Evolutionary conservation across 2,888 invertebrate species (phyloP).

Genomic region (Orthonychiurus folsomi): DNA sequence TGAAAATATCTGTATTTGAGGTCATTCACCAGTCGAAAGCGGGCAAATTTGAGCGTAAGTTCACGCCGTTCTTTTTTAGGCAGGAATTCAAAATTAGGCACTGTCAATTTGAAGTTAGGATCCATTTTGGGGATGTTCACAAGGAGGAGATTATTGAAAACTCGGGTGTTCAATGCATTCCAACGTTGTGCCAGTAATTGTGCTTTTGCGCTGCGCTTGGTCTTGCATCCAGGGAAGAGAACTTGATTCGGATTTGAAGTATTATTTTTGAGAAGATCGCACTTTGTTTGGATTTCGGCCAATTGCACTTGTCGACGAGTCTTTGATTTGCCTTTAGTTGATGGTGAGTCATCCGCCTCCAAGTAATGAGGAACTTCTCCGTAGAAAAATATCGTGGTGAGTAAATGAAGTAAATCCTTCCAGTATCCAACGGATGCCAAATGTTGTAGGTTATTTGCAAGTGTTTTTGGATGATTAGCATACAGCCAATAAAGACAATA

Average conservation of each 20-base stretch:
- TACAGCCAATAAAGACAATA: conserved; percentile 30
- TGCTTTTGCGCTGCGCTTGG: background rate
- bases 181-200: background rate
- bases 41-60: conserved; percentile 15
- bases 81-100: background rate
- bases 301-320: background rate
- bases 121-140: background rate
- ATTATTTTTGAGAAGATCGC: too few species aligned
- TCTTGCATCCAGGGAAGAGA: conserved; percentile 2
- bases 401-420: conserved; percentile 29
- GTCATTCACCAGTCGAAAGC: conserved; percentile 20
- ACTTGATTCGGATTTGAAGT: too few species aligned
- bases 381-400: conserved; percentile 20
- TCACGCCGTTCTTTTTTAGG: conserved; percentile 10
- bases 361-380: conserved; percentile 21
- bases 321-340: background rate
- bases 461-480: conserved; percentile 26
- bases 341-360: conserved; percentile 13
- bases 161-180: background rate
- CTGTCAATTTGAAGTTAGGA: background rate
- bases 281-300: background rate
- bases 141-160: background rate
- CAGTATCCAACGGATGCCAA: conserved; percentile 28
- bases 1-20: conserved; percentile 26
- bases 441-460: conserved; percentile 24